phyloP scores from a whole-genome alignment of 2,113 vertebrate species.

The Agapornis roseicollis region DNA sequence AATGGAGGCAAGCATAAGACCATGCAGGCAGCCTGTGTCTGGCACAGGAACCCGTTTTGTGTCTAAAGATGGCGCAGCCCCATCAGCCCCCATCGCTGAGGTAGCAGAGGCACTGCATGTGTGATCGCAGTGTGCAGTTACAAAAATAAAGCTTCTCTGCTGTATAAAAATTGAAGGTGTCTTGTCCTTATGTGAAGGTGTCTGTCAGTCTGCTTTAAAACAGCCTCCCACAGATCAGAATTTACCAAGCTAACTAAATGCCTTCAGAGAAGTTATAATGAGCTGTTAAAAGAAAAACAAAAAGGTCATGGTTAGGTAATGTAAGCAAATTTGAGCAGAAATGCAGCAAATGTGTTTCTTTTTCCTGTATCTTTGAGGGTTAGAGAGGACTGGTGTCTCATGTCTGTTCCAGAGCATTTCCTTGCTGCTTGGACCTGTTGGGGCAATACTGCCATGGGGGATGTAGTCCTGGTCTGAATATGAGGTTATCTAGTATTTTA shows the following conservation, averaged over 20 bases:
- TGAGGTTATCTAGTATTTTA: background rate
- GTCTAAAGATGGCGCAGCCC: background rate
- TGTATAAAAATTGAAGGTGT: background rate
- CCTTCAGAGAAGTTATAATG: background rate
- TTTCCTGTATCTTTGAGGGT: background rate
- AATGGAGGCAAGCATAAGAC: accelerated
- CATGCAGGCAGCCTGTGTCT: accelerated
- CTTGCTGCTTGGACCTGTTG: background rate
- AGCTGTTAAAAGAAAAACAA: background rate
- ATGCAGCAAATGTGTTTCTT: background rate
- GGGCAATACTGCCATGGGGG: background rate
- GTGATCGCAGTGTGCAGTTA: background rate
- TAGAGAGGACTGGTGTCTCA: accelerated
- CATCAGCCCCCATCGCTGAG: background rate
- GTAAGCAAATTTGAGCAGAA: background rate
- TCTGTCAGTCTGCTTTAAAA: background rate
- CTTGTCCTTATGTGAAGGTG: background rate
- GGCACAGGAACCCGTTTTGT: background rate
- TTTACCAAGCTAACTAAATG: background rate
- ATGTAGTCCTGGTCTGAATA: background rate
- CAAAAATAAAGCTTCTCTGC: background rate
- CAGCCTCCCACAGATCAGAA: background rate
- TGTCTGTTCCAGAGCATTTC: background rate
- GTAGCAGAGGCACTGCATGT: accelerated
- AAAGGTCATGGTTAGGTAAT: background rate